These are phyloP conservation scores for Vireo griseus DNA, from an alignment of 2,797 vertebrate genomes.

Conservation along the genomic window DNA sequence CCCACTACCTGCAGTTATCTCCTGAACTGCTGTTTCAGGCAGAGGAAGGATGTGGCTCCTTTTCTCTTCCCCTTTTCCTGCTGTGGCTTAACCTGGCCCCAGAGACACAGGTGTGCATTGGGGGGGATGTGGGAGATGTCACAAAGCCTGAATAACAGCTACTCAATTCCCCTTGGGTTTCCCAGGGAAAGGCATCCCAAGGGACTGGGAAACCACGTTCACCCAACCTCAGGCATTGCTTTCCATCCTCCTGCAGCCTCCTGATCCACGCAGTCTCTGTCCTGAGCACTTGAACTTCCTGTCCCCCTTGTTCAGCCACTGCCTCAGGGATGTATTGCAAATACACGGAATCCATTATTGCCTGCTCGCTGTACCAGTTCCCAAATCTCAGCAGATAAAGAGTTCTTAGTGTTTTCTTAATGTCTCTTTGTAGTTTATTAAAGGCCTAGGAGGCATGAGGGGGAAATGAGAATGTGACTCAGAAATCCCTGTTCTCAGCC, in stretches of 20 bases:
- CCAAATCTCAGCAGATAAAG: constrained; percentile 53
- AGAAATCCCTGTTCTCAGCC: not conserved
- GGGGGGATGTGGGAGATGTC: not conserved
- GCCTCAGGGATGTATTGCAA: not conserved
- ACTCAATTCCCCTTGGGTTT: not conserved
- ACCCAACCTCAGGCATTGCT: not conserved
- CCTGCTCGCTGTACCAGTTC: not conserved
- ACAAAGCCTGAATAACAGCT: not conserved
- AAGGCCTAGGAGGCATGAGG: constrained; percentile 26
- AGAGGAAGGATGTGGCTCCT: not conserved
- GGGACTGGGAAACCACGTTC: not conserved
- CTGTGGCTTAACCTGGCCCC: not conserved
- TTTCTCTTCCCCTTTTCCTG: not conserved
- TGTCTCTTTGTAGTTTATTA: constrained; percentile 47
- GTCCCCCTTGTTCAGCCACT: not conserved
- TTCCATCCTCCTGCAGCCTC: not conserved
- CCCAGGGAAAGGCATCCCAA: not conserved
- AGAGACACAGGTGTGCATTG: fast-evolving
- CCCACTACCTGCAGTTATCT: not conserved
- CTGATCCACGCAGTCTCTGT: not conserved
- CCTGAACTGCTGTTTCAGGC: not conserved
- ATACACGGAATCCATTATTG: constrained; percentile 24
- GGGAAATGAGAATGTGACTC: constrained; percentile 21
- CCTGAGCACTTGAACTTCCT: not conserved
- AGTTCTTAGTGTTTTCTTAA: constrained; percentile 13